phyloP scores from a whole-genome alignment of 2,888 invertebrate species.

The Limnephilus lunatus region DNA sequence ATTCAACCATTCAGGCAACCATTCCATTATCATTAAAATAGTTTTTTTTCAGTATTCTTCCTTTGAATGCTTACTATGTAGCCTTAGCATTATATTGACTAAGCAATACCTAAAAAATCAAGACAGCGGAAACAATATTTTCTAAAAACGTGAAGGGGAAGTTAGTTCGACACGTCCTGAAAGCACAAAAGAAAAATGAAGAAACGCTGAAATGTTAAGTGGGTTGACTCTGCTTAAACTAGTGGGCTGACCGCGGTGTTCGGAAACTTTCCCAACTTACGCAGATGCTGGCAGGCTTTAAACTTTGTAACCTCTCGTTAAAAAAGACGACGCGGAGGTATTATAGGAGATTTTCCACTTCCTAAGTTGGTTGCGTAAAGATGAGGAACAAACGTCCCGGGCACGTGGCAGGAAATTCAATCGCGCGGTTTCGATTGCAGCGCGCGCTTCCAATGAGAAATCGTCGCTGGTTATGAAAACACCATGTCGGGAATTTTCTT shows the following conservation, averaged over 20 bases:
- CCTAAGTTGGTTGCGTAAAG: constrained; percentile 16
- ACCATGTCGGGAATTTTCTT: background rate
- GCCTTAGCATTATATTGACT: background rate
- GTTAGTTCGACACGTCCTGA: background rate
- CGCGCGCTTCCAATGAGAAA: background rate
- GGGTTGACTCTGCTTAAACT: constrained; percentile 47
- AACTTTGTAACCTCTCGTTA: constrained; percentile 54
- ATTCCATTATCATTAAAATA: too few relatives aligned
- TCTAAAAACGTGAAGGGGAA: background rate
- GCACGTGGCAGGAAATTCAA: constrained; percentile 10
- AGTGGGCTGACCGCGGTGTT: constrained; percentile 18
- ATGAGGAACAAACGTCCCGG: background rate
- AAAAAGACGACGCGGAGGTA: constrained; percentile 48
- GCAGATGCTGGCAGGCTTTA: constrained; percentile 55
- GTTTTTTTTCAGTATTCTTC: too few relatives aligned
- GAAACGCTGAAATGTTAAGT: background rate
- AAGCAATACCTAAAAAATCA: background rate
- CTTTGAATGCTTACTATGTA: background rate
- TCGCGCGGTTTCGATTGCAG: background rate
- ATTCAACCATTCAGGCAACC: too few relatives aligned
- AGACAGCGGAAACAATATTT: background rate
- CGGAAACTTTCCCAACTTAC: constrained; percentile 50
- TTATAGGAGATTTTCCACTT: constrained; percentile 52
- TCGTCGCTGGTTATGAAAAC: background rate
- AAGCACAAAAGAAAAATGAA: constrained; percentile 23